phyloP scores from a whole-genome alignment of 1,140 invertebrate species.

The Patella vulgata region DNA sequence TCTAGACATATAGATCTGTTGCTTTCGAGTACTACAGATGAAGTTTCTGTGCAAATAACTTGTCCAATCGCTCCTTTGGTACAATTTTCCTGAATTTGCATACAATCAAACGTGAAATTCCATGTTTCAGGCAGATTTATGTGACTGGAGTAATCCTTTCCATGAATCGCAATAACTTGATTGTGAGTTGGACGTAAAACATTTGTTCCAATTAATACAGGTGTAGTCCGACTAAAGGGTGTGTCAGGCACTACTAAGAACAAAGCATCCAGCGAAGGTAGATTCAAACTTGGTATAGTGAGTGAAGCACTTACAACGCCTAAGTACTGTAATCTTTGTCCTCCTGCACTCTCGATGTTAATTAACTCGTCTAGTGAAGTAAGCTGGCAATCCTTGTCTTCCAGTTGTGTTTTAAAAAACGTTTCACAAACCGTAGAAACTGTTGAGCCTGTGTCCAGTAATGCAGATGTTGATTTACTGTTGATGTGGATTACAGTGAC shows the following conservation, averaged over 20 bases:
- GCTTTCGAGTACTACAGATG: too few species aligned
- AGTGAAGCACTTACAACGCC: slow-evolving; percentile 4
- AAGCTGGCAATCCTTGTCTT: too few species aligned
- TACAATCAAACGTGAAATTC: background rate
- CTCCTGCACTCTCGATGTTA: slow-evolving; percentile 9
- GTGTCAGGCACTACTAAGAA: slow-evolving; percentile 9
- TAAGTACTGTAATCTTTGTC: slow-evolving; percentile 4
- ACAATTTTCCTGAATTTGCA: background rate
- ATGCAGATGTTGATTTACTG: too few species aligned
- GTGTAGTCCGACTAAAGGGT: background rate
- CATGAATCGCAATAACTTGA: background rate
- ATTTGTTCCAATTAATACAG: slow-evolving; percentile 1
- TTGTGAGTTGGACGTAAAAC: background rate
- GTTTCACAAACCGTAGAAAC: too few species aligned
- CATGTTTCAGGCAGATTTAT: too few species aligned
- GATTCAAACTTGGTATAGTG: background rate
- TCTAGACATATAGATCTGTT: too few species aligned
- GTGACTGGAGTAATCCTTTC: background rate
- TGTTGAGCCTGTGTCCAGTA: too few species aligned
- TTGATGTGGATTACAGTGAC: too few species aligned
- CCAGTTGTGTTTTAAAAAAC: too few species aligned
- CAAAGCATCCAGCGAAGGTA: background rate
- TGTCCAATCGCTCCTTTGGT: background rate
- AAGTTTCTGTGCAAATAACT: background rate
- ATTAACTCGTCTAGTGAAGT: background rate